phyloP scores from a whole-genome alignment of 2,113 vertebrate genomes.

The Oryzias javanicus region DNA sequence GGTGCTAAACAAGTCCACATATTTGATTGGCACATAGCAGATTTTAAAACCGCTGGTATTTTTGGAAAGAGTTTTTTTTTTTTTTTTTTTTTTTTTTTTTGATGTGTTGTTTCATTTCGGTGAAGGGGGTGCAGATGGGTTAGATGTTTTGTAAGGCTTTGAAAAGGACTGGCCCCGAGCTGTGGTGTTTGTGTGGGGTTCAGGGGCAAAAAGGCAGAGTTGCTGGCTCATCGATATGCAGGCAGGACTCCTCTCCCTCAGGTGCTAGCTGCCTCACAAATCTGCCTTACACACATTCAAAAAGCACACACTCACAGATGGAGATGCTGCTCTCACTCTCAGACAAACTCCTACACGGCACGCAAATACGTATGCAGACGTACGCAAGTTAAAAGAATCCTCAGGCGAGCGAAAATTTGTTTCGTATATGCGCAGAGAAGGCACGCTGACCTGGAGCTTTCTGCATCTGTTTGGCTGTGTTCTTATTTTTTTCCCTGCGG shows the following conservation, averaged over 20 bases:
- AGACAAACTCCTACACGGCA: slow-evolving; percentile 28
- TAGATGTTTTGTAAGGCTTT: slow-evolving; percentile 51
- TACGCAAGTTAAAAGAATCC: slow-evolving; percentile 36
- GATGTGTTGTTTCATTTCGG: slow-evolving; percentile 28
- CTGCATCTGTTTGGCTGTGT: slow-evolving; percentile 74
- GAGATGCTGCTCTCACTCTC: slow-evolving; percentile 25
- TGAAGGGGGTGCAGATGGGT: slow-evolving; percentile 24
- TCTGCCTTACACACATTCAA: slow-evolving; percentile 32
- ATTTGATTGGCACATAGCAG: too few species aligned
- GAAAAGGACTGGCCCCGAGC: slow-evolving; percentile 60
- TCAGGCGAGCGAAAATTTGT: slow-evolving; percentile 44
- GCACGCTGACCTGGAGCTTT: slow-evolving; percentile 65
- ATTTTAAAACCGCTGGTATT: too few species aligned
- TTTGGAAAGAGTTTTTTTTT: too few species aligned
- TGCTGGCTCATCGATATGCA: slow-evolving; percentile 76
- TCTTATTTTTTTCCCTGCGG: slow-evolving; percentile 35
- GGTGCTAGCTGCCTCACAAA: slow-evolving; percentile 62
- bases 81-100: neutral
- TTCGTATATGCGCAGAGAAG: slow-evolving; percentile 16
- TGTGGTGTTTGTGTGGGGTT: slow-evolving; percentile 63
- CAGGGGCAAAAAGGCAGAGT: slow-evolving; percentile 63
- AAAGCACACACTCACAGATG: slow-evolving; percentile 8
- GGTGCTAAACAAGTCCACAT: too few species aligned
- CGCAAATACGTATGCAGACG: slow-evolving; percentile 39
- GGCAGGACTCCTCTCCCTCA: slow-evolving; percentile 65